A percentile compares a stretch with the other conserved stretches of the same genome.
These are phyloP conservation scores for Chitala chitala DNA, from an alignment of 2,113 vertebrate species.

Conservation along the genomic window DNA sequence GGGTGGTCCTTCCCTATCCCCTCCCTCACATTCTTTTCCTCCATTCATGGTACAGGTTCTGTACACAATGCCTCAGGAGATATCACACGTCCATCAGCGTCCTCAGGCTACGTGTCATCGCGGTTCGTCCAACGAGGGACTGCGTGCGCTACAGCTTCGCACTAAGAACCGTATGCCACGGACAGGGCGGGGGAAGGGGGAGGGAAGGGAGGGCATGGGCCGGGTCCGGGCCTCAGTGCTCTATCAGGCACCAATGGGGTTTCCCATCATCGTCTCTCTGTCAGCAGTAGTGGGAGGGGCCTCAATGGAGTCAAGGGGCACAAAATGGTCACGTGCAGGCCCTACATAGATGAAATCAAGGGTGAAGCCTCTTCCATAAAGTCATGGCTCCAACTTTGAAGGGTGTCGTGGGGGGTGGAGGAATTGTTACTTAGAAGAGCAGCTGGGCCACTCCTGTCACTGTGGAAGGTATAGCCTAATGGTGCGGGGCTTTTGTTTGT, in stretches of 20 bases:
- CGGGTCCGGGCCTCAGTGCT: slow-evolving; percentile 75
- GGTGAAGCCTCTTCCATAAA: slow-evolving; percentile 58
- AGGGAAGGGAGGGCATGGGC: slow-evolving; percentile 70
- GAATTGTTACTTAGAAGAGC: no score
- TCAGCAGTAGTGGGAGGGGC: slow-evolving; percentile 58
- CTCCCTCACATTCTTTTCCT: slow-evolving; percentile 90
- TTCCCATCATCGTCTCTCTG: slow-evolving; percentile 72
- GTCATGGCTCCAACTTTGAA: slow-evolving; percentile 55
- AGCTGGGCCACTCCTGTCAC: slow-evolving; percentile 14
- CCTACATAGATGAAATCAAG: slow-evolving; percentile 60
- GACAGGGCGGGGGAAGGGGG: slow-evolving; percentile 20
- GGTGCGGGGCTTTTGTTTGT: slow-evolving; percentile 45
- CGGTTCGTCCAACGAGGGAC: slow-evolving; percentile 70
- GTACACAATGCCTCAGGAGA: slow-evolving; percentile 74
- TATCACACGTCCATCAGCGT: slow-evolving; percentile 84
- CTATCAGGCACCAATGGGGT: slow-evolving; percentile 69
- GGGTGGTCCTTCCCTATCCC: slow-evolving; percentile 76
- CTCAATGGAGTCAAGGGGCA: slow-evolving; percentile 30
- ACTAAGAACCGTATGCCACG: slow-evolving; percentile 61
- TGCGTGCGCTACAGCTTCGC: slow-evolving; percentile 58
- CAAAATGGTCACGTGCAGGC: slow-evolving; percentile 27
- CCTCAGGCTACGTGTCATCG: slow-evolving; percentile 72
- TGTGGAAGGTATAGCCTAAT: slow-evolving; percentile 44
- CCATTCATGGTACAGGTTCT: slow-evolving; percentile 97
- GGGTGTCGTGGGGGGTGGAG: background rate